Percentiles rank a stretch among this genome's conserved stretches.
These are phyloP conservation scores for Pseudochaenichthys georgianus DNA, from an alignment of 2,797 vertebrate species.

Conservation along the genomic window DNA sequence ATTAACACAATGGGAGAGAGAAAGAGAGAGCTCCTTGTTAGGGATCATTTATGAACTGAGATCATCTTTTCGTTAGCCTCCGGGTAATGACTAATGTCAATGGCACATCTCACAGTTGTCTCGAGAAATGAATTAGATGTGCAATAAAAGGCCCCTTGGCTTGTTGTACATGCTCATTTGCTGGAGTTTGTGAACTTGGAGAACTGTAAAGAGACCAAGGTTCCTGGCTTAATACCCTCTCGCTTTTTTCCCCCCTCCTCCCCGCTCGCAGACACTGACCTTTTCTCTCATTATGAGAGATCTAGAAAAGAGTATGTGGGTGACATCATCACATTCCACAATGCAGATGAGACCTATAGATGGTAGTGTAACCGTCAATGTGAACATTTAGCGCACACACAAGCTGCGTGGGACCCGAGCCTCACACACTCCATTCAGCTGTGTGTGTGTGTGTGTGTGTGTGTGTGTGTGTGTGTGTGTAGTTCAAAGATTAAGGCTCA, in stretches of 20 bases:
- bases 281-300: slow-evolving; percentile 89
- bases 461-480: slow-evolving; percentile 63
- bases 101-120: slow-evolving; percentile 99
- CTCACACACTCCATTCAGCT: slow-evolving; percentile 46
- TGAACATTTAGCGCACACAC: slow-evolving; percentile 65
- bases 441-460: too few relatives aligned
- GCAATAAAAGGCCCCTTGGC: slow-evolving; percentile 96
- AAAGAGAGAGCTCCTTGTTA: slow-evolving; percentile 89
- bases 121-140: slow-evolving; percentile 99
- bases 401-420: slow-evolving; percentile 63
- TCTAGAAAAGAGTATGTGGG: slow-evolving; percentile 83
- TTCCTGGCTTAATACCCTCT: slow-evolving; percentile 89
- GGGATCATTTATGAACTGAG: slow-evolving; percentile 99
- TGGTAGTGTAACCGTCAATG: slow-evolving; percentile 43
- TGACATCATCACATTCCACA: slow-evolving; percentile 63
- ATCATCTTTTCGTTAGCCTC: slow-evolving; percentile 96
- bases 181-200: slow-evolving; percentile 92
- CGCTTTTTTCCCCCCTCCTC: slow-evolving; percentile 15
- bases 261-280: slow-evolving; percentile 90
- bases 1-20: slow-evolving; percentile 87
- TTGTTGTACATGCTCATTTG: slow-evolving; percentile 96
- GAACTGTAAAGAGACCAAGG: slow-evolving; percentile 92
- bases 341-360: slow-evolving; percentile 79
- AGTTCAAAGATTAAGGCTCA: slow-evolving; percentile 85
- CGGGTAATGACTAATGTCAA: slow-evolving; percentile 99